Conservation (phyloP, 2,888 invertebrate genomes). For the Heliconius hortense region DNA sequence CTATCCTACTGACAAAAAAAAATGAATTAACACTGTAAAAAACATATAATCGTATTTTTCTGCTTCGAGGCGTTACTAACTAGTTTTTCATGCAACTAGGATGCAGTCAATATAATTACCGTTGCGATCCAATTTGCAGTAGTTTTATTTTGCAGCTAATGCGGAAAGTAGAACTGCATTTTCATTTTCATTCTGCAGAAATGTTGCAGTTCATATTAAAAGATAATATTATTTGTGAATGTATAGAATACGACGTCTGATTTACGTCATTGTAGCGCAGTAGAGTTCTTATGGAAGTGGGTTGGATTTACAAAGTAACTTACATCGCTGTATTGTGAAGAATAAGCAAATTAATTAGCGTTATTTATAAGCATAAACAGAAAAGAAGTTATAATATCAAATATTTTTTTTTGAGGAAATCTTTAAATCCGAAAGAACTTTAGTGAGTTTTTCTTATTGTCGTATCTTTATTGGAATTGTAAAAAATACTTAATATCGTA, state of each 20-base stretch:
- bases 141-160: constrained; percentile 13
- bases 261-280: background rate
- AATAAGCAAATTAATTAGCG: no score
- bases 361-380: background rate
- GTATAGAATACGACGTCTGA: background rate
- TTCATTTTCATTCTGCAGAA: background rate
- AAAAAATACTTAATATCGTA: no score
- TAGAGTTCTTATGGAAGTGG: background rate
- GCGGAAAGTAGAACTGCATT: constrained; percentile 5
- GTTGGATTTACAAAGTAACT: no score
- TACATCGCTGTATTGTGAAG: no score
- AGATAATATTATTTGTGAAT: background rate
- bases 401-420: background rate
- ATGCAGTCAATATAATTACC: constrained; percentile 21
- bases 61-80: constrained; percentile 1
- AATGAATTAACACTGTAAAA: no score
- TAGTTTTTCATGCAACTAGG: background rate
- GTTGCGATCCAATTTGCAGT: constrained; percentile 7
- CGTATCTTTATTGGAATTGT: no score
- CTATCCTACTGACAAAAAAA: no score
- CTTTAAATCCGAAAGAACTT: no score
- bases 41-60: background rate
- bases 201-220: background rate
- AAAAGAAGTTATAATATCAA: background rate
- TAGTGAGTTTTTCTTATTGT: no score